Base-by-base conservation (phyloP, 2,797 vertebrate species). In the Mallotus villosus region DNA sequence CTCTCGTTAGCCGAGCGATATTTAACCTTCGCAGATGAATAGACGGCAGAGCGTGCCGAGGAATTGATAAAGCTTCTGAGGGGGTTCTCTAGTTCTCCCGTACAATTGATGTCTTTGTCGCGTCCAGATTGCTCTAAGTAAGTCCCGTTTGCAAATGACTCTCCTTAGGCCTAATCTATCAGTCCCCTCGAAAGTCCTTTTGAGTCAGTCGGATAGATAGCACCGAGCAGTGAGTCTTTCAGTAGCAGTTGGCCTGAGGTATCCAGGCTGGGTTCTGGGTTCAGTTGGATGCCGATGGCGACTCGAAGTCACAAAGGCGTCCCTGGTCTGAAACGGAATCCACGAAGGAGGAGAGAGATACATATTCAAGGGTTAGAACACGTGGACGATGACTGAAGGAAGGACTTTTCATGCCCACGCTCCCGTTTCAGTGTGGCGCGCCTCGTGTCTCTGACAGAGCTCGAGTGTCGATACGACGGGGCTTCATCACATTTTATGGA, bases 11-110 rank as follows among this genome's bases (percentile, higher is more conserved):
- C 75, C 41, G 77, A 75, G 84, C 79, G 81, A 91, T 90, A 90
- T 91, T 91, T 91, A 93, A 90, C 90, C 89, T 91, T 89, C 87
- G 74, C 77, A 84, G 90, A 89, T 87, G 84, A 92, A 90, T 83
- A 76, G 87, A 74, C 81, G 66, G 63, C 66, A 68, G 75, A 70
- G 84, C 77, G 66, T 86, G 86, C 68, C 41, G 67, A 74, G 78
- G 85, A 88, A 89, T 89, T 89, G 87, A 88, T 87, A 86, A 87
- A 83, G 78, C 80, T 72, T 17, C 75, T 82, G 70, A 82, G 74
- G 82, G 85, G 74, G 51, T 55, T 51, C 63, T 53, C 63, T 76
- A 83, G 85, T 55, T 51, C 63, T 53, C 63, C 76, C 82, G 85
- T 84, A 85, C 80, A 73, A 90, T 84, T 87, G 84, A 92, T 90